phyloP scores from a whole-genome alignment of 1,140 invertebrate species.

The Proctacanthus coquilletti region DNA sequence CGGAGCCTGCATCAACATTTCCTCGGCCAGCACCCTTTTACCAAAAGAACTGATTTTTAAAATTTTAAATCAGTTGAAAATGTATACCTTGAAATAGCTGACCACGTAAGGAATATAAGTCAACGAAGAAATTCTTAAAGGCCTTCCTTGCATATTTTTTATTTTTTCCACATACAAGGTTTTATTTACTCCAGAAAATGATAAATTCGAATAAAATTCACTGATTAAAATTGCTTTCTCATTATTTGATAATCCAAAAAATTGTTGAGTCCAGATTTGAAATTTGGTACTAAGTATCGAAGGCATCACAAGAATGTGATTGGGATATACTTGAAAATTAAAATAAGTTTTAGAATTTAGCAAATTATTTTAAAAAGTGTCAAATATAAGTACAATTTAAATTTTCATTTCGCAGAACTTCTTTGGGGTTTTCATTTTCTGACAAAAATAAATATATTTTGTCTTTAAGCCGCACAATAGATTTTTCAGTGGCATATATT shows the following conservation, averaged over 20 bases:
- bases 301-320: background rate
- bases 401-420: background rate
- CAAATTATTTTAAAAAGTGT: no score
- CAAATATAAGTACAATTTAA: conserved; percentile 1
- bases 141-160: conserved; percentile 19
- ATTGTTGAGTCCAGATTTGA: conserved; percentile 30
- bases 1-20: conserved; percentile 18
- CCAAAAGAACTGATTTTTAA: background rate
- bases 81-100: background rate
- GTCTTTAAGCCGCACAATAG: background rate
- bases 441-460: background rate
- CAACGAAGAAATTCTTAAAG: conserved; percentile 19
- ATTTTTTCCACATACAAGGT: conserved; percentile 22
- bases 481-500: background rate
- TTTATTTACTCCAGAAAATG: conserved; percentile 22
- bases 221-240: conserved; percentile 21
- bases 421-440: background rate
- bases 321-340: background rate
- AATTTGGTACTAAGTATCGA: conserved; percentile 9
- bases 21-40: background rate
- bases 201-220: no score
- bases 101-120: conserved; percentile 25
- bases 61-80: background rate
- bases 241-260: conserved; percentile 25
- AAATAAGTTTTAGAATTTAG: background rate